These are phyloP conservation scores for Lochmaea crataegi DNA, from an alignment of 2,888 invertebrate genomes.

Conservation along the genomic window DNA sequence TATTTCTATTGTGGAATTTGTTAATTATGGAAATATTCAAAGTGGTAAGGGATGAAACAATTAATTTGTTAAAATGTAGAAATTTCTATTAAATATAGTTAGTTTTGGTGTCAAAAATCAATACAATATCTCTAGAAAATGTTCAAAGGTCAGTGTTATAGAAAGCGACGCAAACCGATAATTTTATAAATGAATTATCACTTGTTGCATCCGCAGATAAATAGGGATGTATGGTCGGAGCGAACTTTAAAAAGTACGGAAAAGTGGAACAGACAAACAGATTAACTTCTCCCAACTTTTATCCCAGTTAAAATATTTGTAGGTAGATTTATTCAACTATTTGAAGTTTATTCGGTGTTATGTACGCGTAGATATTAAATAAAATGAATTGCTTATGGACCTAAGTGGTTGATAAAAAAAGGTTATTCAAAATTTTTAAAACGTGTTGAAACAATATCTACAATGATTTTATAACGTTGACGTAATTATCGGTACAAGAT, in stretches of 20 bases:
- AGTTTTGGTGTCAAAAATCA: background rate
- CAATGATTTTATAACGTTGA: too few relatives aligned
- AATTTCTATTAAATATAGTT: background rate
- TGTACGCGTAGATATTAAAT: too few relatives aligned
- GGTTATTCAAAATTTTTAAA: too few relatives aligned
- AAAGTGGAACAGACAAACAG: slow-evolving; percentile 8
- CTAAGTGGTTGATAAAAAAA: too few relatives aligned
- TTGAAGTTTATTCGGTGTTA: background rate
- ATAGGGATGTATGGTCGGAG: background rate
- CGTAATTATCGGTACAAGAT: too few relatives aligned
- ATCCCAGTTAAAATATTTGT: background rate
- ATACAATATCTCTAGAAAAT: background rate
- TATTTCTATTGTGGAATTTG: too few relatives aligned
- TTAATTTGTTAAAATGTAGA: too few relatives aligned
- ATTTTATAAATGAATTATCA: slow-evolving; percentile 13
- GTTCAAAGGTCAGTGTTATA: background rate
- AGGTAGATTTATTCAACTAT: background rate
- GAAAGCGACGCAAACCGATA: background rate
- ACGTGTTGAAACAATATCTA: too few relatives aligned
- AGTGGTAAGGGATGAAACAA: too few relatives aligned
- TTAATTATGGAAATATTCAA: too few relatives aligned
- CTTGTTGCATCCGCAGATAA: background rate
- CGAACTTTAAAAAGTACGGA: slow-evolving; percentile 6
- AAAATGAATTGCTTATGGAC: too few relatives aligned
- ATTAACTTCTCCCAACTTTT: slow-evolving; percentile 3